A percentile compares a stretch with the other conserved stretches of the same genome.
Evolutionary conservation across 2,113 vertebrate species (phyloP).

Genomic region (Microcebus murinus): DNA sequence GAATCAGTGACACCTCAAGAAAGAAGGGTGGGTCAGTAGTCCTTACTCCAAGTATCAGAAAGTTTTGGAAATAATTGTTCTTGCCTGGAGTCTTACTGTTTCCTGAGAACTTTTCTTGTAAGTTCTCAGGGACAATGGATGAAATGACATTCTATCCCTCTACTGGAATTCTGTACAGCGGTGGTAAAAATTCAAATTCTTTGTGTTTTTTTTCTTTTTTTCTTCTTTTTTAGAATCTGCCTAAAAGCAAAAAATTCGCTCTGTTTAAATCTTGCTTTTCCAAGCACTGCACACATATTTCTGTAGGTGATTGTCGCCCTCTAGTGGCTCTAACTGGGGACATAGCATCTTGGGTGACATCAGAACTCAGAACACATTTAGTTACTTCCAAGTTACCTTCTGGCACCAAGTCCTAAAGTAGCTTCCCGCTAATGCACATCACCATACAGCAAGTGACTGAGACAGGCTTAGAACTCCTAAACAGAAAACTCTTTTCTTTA

Average conservation of each 20-base stretch:
- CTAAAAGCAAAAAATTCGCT: not conserved
- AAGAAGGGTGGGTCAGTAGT: not conserved
- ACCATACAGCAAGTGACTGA: not conserved
- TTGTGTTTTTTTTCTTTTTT: too few relatives aligned
- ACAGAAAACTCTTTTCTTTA: not conserved
- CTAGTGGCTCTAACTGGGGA: slow-evolving; percentile 3
- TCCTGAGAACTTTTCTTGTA: not conserved
- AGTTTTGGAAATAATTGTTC: not conserved
- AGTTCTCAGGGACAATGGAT: not conserved
- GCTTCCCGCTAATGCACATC: not conserved
- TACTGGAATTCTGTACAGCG: not conserved
- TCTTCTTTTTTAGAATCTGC: too few relatives aligned
- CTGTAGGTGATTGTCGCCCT: not conserved
- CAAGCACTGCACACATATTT: not conserved
- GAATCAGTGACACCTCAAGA: not conserved
- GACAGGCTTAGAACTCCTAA: not conserved
- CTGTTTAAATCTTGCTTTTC: not conserved
- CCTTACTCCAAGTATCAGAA: not conserved
- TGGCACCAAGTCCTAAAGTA: not conserved
- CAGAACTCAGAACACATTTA: not conserved
- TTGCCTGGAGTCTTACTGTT: not conserved
- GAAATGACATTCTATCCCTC: not conserved
- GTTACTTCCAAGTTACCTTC: not conserved
- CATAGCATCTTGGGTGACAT: not conserved
- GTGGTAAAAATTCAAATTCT: not conserved